Base-by-base conservation (phyloP, 2,888 invertebrate genomes). In the Notodonta dromedarius region DNA sequence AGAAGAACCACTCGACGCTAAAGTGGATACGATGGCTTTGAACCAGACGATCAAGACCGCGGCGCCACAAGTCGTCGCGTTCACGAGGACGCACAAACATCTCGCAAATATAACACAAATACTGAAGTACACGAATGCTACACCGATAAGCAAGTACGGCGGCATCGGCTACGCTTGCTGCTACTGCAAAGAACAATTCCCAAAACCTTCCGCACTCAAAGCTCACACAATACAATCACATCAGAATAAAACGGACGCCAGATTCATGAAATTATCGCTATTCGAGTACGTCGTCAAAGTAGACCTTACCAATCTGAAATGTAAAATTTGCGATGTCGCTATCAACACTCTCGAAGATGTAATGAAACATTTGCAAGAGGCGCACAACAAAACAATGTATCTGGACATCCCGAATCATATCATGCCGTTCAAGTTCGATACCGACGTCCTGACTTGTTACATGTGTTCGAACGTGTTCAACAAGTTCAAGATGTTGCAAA, bases 101-200 rank as follows among this genome's bases (percentile, higher is more conserved):
- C 5, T 16, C 4, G 16, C 13, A 13, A 56, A 56, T 12, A 42
- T 56, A 12, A 14, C 11, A 11, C 24, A 56, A 5, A 56, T 56
- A 7, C 6, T 56, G 7, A 16, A 42, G 16, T 42, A n/a, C 24
- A 56, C 91, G 0, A 91, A 90, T 55, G 91, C 91, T 0, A 91
- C 91, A 0, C 91, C 91, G 0, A 87, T 91, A 6, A 79, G 84
- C 14, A 79, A 82, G 52, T 79, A 82, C 13, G 81, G 79, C 0
- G 85, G 87, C 0, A 79, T 82, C 0, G 88, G 87, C 0, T 91
- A 85, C 63, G 67, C 79, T 0, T 91, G 91, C 65, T 79, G 84
- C 4, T 91, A 87, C 62, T 91, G 91, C 59, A 57, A 75, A 0
- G 67, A 80, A n/a, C 80, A 87, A 48, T 87, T 72, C 57, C 73